Base-by-base conservation (phyloP, 2,797 vertebrate species). In the Peromyscus eremicus region DNA sequence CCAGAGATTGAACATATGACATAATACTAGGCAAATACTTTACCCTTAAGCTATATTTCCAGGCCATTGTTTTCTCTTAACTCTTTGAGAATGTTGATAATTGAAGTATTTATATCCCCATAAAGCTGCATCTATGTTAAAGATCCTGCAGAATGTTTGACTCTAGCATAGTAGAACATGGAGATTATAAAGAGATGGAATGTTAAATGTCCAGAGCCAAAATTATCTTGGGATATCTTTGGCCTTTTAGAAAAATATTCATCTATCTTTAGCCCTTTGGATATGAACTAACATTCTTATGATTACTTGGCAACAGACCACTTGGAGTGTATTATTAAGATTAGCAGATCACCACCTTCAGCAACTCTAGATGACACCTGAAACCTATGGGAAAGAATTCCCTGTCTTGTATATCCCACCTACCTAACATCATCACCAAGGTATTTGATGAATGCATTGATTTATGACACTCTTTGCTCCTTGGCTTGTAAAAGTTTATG, bases 51-150 rank as follows among this genome's bases (percentile, higher is more conserved):
- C 27, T 75, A 60, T 43, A 62, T 89, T 62, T 62, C 37, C 29
- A 89, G 37, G 9, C 37, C 5, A 62, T 34, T 76, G 16, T 76
- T 89, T 89, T 43, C 46, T 94, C 27, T 70, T 87, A 95, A 87
- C 19, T 89, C 8, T 21, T 76, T 94, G 70, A 75, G 16, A 23
- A 94, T 49, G 66, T 19, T 62, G 76, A 85, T 86, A 70, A 83
- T 73, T 46, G 19, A 92, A 70, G 57, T 62, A 89, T 90, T 94
- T 94, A 13, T 77, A 77, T 86, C n/a, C 16, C 16, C 10, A 75
- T 23, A 29, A 62, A 64, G 5, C 23, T 64, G 27, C 12, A 70
- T 43, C 49, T 57, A 1, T 82, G 29, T 82, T 82, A 76, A 84
- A 64, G 34, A 37, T 84, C 32, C 11, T 92, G 70, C 5, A 49